Evolutionary conservation across 2,113 vertebrate genomes (phyloP).

Genomic region (Seriola dumerili): DNA sequence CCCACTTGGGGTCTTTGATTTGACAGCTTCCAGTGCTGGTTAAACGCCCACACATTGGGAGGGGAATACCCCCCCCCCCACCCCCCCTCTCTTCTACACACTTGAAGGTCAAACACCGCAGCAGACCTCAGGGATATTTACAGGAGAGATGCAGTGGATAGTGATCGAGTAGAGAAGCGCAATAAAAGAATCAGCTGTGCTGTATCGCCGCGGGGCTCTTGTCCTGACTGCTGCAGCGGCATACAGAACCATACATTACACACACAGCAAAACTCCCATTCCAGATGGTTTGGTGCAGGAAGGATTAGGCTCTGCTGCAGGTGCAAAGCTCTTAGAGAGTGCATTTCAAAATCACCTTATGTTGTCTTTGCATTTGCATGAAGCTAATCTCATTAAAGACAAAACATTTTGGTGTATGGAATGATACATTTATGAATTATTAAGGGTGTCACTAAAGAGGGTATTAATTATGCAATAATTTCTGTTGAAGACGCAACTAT

Average conservation of each 20-base stretch:
- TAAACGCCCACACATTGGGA: slow-evolving; percentile 66
- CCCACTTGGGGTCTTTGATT: slow-evolving; percentile 66
- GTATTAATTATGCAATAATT: slow-evolving; percentile 29
- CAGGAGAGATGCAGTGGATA: slow-evolving; percentile 37
- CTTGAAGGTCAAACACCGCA: slow-evolving; percentile 78
- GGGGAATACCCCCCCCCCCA: slow-evolving; percentile 50
- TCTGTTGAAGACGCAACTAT: slow-evolving; percentile 21
- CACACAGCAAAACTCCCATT: slow-evolving; percentile 64
- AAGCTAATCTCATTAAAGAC: slow-evolving; percentile 36
- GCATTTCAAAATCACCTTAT: slow-evolving; percentile 34
- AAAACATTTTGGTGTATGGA: not conserved
- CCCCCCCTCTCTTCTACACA: slow-evolving; percentile 41
- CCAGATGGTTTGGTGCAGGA: slow-evolving; percentile 76
- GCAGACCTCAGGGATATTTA: slow-evolving; percentile 53
- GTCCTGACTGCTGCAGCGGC: slow-evolving; percentile 53
- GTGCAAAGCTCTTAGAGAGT: slow-evolving; percentile 48
- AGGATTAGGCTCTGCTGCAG: slow-evolving; percentile 57
- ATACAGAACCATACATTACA: slow-evolving; percentile 59
- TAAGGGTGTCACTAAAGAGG: slow-evolving; percentile 26
- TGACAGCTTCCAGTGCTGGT: slow-evolving; percentile 73
- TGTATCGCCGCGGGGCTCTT: slow-evolving; percentile 56
- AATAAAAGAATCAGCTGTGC: slow-evolving; percentile 58
- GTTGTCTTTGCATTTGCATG: slow-evolving; percentile 24
- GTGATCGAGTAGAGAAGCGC: slow-evolving; percentile 45
- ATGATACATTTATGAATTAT: slow-evolving; percentile 47